Conservation (phyloP, 2,113 vertebrate genomes). For the Coptodon rendalli region DNA sequence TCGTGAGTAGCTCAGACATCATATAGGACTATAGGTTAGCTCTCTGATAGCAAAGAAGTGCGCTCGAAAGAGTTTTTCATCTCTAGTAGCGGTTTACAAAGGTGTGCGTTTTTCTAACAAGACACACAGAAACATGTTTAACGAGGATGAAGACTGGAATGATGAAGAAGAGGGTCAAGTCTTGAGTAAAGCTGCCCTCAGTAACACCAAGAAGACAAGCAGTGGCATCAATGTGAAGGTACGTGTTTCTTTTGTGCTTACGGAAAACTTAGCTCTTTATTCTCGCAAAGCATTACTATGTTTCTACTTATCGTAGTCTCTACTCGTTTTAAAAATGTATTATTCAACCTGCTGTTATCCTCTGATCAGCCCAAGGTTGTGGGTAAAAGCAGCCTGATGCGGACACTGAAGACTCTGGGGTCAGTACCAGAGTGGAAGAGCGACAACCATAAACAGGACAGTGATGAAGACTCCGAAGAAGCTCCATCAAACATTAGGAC, state of each 20-base stretch:
- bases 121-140: constrained; percentile 62
- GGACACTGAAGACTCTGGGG: constrained; percentile 68
- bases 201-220: not conserved
- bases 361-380: constrained; percentile 30
- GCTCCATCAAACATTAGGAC: constrained; percentile 14
- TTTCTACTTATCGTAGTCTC: not conserved
- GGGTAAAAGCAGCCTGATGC: constrained; percentile 67
- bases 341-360: not conserved
- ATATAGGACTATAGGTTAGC: not conserved
- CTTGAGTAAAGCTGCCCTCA: not conserved
- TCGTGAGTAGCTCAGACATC: not conserved
- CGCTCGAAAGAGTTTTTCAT: not conserved
- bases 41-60: not conserved
- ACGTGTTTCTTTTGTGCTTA: not conserved
- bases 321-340: not conserved
- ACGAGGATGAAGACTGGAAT: constrained; percentile 71
- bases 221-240: constrained; percentile 25
- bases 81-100: not conserved
- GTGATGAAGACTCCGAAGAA: constrained; percentile 46
- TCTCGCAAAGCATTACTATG: not conserved
- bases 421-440: constrained; percentile 63
- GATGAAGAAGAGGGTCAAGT: constrained; percentile 45
- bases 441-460: not conserved
- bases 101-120: not conserved
- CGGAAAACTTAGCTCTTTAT: not conserved